Percentiles rank a stretch among this genome's conserved stretches.
These are phyloP conservation scores for Siphlonurus alternatus DNA, from an alignment of 2,888 invertebrate genomes.

Conservation along the genomic window DNA sequence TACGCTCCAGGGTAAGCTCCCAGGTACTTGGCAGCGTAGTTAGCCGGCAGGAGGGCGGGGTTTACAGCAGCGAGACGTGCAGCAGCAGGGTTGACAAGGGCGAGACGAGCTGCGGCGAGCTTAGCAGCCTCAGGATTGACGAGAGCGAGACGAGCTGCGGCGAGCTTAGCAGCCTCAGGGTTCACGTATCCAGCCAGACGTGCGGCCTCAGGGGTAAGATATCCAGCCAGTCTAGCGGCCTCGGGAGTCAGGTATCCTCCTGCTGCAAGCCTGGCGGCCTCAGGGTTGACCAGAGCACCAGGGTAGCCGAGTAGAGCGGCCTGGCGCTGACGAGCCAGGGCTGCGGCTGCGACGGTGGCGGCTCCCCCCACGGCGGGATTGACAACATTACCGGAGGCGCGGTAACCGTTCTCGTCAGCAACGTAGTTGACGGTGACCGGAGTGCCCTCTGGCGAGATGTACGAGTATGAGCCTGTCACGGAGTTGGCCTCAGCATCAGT, in stretches of 20 bases:
- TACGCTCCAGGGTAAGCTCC: not conserved
- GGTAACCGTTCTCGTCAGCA: conserved; percentile 22
- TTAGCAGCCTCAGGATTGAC: not conserved
- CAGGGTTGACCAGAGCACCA: not conserved
- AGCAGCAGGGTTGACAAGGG: conserved; percentile 6
- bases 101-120: conserved; percentile 5
- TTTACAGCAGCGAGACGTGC: not conserved
- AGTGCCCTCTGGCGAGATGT: conserved; percentile 21
- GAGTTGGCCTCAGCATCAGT: conserved; percentile 15
- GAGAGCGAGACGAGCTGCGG: not conserved
- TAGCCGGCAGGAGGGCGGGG: not conserved
- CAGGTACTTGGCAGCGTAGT: not conserved
- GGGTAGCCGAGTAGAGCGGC: not conserved
- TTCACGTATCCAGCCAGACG: not conserved
- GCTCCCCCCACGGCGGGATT: conserved; percentile 5
- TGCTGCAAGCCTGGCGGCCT: not conserved
- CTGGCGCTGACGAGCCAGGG: not conserved
- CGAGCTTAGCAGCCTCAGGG: not conserved
- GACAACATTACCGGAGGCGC: conserved; percentile 4
- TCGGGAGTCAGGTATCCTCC: too few relatives aligned
- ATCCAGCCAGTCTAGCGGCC: not conserved
- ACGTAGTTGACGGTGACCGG: conserved; percentile 19
- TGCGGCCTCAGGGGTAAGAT: too few relatives aligned
- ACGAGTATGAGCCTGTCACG: conserved; percentile 19
- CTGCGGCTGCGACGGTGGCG: not conserved